These are phyloP conservation scores for Pocillopora grandis DNA, from an alignment of 92 coral and sea anemone genomes.

Conservation along the genomic window DNA sequence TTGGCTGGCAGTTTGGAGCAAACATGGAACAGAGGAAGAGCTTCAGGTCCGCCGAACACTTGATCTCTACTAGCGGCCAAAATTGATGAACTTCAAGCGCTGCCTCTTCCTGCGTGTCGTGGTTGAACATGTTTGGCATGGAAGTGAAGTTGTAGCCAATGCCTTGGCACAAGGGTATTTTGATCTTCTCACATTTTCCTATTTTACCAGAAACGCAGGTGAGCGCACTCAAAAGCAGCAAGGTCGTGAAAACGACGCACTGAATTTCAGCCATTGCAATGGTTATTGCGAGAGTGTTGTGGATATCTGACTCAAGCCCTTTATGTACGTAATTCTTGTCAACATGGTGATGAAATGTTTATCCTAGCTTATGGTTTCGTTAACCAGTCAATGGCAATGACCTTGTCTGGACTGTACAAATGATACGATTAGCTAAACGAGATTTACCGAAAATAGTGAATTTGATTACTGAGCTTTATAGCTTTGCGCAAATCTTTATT, in stretches of 20 bases:
- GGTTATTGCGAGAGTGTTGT: no score
- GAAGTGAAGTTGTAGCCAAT: constrained; percentile 90
- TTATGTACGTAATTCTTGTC: no score
- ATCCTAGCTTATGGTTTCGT: no score
- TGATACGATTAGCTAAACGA: no score
- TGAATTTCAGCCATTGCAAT: constrained; percentile 23
- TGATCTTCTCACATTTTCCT: constrained; percentile 60
- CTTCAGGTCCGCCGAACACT: constrained; percentile 80
- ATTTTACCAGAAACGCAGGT: constrained; percentile 50
- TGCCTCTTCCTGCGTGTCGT: constrained; percentile 91
- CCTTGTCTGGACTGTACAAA: no score
- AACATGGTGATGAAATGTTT: no score
- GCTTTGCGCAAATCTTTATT: no score
- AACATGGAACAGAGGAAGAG: constrained; percentile 92
- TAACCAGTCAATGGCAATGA: no score
- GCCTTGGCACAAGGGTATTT: constrained; percentile 85
- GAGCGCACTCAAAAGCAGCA: constrained; percentile 3
- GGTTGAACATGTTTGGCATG: constrained; percentile 94
- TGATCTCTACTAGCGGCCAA: constrained; percentile 38
- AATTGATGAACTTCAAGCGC: constrained; percentile 93
- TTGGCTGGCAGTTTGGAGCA: constrained; percentile 84
- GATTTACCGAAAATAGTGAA: no score
- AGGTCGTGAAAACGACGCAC: not conserved
- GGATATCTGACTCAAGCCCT: no score
- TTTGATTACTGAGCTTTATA: no score